A percentile compares a stretch with the other conserved stretches of the same genome.
These are phyloP conservation scores for Papilio helenus DNA, from an alignment of 1,140 invertebrate genomes.

Conservation along the genomic window DNA sequence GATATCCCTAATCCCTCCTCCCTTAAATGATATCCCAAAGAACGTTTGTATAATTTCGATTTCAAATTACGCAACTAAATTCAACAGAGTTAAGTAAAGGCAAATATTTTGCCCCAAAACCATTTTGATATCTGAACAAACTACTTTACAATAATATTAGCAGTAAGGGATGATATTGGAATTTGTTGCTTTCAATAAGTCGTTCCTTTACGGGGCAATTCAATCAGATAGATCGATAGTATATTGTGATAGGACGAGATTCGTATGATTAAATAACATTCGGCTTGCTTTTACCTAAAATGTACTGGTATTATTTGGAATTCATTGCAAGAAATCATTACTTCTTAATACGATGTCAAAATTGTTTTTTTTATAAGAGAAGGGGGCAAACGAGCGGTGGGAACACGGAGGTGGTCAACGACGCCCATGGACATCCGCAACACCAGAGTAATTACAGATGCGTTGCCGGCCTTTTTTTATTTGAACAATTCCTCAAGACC, in stretches of 20 bases:
- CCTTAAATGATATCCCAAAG: conserved; percentile 1
- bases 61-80: neutral
- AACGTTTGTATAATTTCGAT: neutral
- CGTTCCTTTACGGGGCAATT: neutral
- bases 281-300: neutral
- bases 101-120: neutral
- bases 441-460: no score
- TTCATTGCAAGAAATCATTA: neutral
- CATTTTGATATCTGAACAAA: conserved; percentile 10
- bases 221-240: conserved; percentile 5
- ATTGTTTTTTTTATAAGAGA: no score
- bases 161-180: conserved; percentile 12
- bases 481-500: neutral
- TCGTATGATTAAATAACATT: neutral
- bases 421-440: no score
- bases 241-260: conserved; percentile 4
- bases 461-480: no score
- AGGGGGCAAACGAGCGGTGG: no score
- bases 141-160: conserved; percentile 9
- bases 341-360: no score
- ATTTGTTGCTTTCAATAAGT: conserved; percentile 19
- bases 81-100: conserved; percentile 3
- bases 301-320: neutral
- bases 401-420: no score
- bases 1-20: neutral